phyloP scores from a whole-genome alignment of 2,888 invertebrate genomes.

The Syritta pipiens region DNA sequence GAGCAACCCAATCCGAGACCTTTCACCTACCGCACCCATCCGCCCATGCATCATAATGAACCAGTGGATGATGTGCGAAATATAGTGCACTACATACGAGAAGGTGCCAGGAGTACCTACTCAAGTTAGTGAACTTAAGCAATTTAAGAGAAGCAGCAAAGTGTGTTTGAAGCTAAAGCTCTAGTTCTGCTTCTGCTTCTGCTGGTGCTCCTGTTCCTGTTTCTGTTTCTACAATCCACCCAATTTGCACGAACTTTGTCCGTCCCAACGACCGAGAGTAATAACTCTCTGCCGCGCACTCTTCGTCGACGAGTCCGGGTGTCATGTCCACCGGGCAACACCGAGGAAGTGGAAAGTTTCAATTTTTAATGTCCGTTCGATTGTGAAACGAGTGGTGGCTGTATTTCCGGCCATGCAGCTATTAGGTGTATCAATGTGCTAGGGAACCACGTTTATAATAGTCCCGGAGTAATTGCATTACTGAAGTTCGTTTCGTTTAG shows the following conservation, averaged over 20 bases:
- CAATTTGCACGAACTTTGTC: conserved; percentile 59
- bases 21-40: conserved; percentile 26
- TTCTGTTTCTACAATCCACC: conserved; percentile 62
- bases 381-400: conserved; percentile 57
- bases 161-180: conserved; percentile 57
- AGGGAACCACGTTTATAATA: conserved; percentile 59
- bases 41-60: conserved; percentile 54
- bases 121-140: conserved; percentile 64
- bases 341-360: conserved; percentile 58
- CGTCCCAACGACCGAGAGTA: conserved; percentile 43
- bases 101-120: conserved; percentile 44
- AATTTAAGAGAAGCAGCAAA: conserved; percentile 67
- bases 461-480: conserved; percentile 64
- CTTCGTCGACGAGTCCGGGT: conserved; percentile 26
- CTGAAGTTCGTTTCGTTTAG: conserved; percentile 61
- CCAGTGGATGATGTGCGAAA: conserved; percentile 47
- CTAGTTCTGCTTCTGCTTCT: no score
- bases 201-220: no score
- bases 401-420: conserved; percentile 43
- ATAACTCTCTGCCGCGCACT: conserved; percentile 53
- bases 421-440: conserved; percentile 57
- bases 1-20: no score
- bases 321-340: conserved; percentile 62
- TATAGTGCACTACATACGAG: conserved; percentile 14
- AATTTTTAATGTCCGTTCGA: conserved; percentile 70